Conservation (phyloP, 2,113 vertebrate species). For the Butastur rufipennis region DNA sequence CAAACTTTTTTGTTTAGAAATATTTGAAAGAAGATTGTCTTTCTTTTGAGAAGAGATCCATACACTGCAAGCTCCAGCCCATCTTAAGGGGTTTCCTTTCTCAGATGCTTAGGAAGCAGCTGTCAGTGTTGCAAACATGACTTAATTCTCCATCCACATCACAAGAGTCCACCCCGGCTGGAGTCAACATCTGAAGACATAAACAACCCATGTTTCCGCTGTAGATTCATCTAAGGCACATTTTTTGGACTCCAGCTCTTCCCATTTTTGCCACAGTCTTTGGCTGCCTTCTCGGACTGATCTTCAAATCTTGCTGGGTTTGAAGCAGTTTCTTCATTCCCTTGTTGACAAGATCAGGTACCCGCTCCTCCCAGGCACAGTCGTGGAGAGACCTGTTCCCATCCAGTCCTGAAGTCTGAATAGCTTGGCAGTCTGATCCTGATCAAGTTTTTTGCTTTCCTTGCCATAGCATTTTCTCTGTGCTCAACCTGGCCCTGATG, state of each 20-base stretch:
- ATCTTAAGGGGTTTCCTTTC: background rate
- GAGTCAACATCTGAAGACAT: conserved; percentile 9
- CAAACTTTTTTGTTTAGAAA: background rate
- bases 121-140: conserved; percentile 37
- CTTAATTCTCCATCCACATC: conserved; percentile 49
- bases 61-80: background rate
- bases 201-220: conserved; percentile 17
- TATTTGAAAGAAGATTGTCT: background rate
- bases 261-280: background rate
- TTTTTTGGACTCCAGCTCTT: background rate
- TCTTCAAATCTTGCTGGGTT: background rate
- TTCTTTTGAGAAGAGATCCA: background rate
- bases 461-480: background rate
- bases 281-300: background rate
- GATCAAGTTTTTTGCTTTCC: background rate
- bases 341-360: background rate
- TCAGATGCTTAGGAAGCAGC: conserved; percentile 18
- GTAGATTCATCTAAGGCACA: background rate
- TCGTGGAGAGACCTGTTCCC: background rate
- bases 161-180: conserved; percentile 35
- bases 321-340: background rate
- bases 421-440: background rate
- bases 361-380: background rate
- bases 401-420: background rate
- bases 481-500: background rate